Evolutionary conservation across 2,888 invertebrate genomes (phyloP).

Genomic region (Zaprionus bogoriensis): DNA sequence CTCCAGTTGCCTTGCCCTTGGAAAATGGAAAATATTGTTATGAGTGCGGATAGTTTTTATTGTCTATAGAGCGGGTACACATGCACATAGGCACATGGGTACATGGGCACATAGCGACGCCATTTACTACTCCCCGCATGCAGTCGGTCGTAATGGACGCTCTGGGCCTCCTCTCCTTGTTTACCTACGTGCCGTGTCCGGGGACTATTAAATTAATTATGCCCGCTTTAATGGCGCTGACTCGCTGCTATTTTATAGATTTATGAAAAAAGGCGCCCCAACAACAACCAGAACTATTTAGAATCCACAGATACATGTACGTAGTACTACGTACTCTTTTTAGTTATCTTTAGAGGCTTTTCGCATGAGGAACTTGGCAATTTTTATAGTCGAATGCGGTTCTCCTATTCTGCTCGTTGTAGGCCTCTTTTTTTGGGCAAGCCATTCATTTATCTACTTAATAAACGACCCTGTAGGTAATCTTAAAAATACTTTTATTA

Average conservation of each 20-base stretch:
- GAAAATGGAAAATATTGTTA: conserved; percentile 51
- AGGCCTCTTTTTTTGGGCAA: neutral
- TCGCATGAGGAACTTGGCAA: conserved; percentile 37
- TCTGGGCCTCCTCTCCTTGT: conserved; percentile 17
- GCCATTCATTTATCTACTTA: conserved; percentile 22
- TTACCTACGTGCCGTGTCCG: conserved; percentile 57
- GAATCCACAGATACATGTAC: conserved; percentile 5
- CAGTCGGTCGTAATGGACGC: conserved; percentile 2
- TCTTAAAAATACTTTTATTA: conserved; percentile 24
- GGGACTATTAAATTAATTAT: conserved; percentile 70
- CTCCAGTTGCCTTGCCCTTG: conserved; percentile 50
- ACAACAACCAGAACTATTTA: conserved; percentile 13
- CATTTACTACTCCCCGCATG: too few species aligned
- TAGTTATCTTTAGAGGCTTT: conserved; percentile 41
- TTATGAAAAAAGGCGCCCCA: conserved; percentile 40
- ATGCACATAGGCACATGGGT: neutral
- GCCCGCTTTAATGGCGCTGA: conserved; percentile 50
- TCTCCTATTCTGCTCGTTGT: too few species aligned
- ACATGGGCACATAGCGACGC: neutral
- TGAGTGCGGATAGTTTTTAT: conserved; percentile 54
- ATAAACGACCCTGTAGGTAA: conserved; percentile 25
- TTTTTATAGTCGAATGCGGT: conserved; percentile 29
- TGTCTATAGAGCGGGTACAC: conserved; percentile 33
- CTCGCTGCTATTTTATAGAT: conserved; percentile 47
- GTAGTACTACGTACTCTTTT: conserved; percentile 7